A percentile compares a stretch with the other conserved stretches of the same genome.
Evolutionary conservation across 2,797 vertebrate genomes (phyloP).

Genomic region (Decapterus maruadsi): DNA sequence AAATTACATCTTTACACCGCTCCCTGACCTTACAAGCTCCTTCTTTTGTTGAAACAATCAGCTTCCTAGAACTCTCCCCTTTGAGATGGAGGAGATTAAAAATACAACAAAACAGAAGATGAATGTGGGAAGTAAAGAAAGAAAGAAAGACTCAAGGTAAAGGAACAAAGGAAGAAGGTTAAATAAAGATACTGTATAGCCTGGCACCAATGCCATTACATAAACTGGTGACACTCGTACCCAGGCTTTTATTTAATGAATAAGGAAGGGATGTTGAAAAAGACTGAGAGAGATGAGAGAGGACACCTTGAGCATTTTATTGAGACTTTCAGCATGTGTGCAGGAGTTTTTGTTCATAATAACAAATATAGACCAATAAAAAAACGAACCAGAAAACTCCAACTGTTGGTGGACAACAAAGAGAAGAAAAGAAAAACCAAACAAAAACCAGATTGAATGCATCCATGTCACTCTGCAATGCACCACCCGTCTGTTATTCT

Average conservation of each 20-base stretch:
- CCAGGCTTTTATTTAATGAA: neutral
- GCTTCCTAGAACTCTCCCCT: slow-evolving; percentile 85
- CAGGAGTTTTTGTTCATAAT: too few species aligned
- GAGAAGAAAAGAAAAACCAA: too few species aligned
- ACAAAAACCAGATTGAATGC: neutral
- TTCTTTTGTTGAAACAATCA: slow-evolving; percentile 85
- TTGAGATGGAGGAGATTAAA: slow-evolving; percentile 78
- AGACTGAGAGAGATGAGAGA: neutral
- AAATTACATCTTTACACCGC: neutral
- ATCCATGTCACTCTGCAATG: neutral
- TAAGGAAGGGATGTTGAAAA: neutral
- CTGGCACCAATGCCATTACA: neutral
- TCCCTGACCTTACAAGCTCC: slow-evolving; percentile 6
- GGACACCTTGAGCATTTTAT: neutral
- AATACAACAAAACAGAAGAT: neutral
- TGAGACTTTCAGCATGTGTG: neutral
- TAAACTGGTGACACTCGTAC: neutral
- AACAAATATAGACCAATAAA: neutral
- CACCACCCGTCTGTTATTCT: neutral
- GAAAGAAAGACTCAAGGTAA: neutral
- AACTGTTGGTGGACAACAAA: neutral
- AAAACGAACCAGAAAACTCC: neutral
- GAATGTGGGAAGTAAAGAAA: slow-evolving; percentile 9
- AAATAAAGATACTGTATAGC: neutral
- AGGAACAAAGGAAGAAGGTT: neutral